phyloP scores from a whole-genome alignment of 1,140 invertebrate species.

The Zeugodacus cucurbitae region DNA sequence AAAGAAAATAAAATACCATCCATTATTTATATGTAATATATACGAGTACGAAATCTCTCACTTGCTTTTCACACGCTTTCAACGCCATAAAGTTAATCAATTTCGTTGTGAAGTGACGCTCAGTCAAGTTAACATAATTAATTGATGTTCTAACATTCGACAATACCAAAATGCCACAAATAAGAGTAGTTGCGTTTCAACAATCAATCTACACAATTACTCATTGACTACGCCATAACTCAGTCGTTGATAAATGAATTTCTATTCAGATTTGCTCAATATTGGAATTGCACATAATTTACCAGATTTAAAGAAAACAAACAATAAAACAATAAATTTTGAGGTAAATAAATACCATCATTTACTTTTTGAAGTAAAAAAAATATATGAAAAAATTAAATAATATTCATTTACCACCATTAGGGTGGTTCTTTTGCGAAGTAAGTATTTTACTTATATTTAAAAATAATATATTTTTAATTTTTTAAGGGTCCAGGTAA shows the following conservation, averaged over 20 bases:
- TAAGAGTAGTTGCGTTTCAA: not conserved
- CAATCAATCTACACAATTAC: not conserved
- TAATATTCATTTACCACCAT: not conserved
- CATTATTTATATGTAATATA: too few species aligned
- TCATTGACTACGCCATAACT: not conserved
- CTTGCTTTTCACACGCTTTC: not conserved
- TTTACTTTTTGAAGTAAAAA: not conserved
- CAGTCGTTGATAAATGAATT: not conserved
- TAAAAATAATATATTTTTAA: too few species aligned
- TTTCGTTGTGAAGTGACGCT: not conserved
- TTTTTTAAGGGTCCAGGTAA: too few species aligned
- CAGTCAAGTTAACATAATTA: not conserved
- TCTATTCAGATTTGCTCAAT: not conserved
- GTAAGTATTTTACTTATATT: not conserved
- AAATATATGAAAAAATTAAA: not conserved
- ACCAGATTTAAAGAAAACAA: not conserved
- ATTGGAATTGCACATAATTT: not conserved
- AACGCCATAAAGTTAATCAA: not conserved
- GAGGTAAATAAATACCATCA: not conserved
- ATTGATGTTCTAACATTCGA: not conserved
- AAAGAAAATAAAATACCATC: too few species aligned
- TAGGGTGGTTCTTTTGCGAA: not conserved
- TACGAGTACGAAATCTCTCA: not conserved
- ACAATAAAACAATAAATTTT: not conserved
- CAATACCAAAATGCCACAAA: not conserved